Base-by-base conservation (phyloP, 2,797 vertebrate genomes). In the Toxotes lorentzi region DNA sequence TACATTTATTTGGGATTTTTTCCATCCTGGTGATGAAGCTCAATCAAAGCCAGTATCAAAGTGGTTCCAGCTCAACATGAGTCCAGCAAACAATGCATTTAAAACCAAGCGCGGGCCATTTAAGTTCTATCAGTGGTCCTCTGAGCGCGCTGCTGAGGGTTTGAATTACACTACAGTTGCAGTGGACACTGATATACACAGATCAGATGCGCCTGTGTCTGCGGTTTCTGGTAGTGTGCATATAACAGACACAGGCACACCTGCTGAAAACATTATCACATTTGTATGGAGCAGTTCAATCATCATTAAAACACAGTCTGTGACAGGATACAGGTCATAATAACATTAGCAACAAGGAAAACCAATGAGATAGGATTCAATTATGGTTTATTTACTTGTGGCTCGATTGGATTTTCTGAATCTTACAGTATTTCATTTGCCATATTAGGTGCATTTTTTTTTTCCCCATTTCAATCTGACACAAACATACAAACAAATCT, bases 91-190 rank as follows among this genome's bases (percentile, higher is more conserved):
- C 78, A 87, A 86, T 84, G 72, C 68, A 66, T 58, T 71, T 76
- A 77, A 72, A 87, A 81, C 80, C 72, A 59, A 59, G 68, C 63
- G 19, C 13, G 63, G 82, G 30, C 59, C 45, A 27, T 41, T 74
- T 32, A 64, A 41, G 59, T 43, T 56, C 78, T 41, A 53, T 34
- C 59, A 3, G 64, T 27, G 61, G 43, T 45, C 57, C 58, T 14
- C 21, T 0, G 21, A 78, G 68, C 0, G 0, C 21, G 75, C 30
- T 17, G 24, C 24, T 1, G 1, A 47, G 57, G 66, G 72, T 70
- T 93, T 82, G 66, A 91, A 94, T 93, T 91, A 89, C 90, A 82
- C 88, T 56, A 71, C 81, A 62, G 79, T 76, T 91, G 91, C 92
- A 89, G 71, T 70, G 82, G 81, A 43, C 78, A 58, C 61, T 0